Base-by-base conservation (phyloP, 2,888 invertebrate genomes). In the Drosophila emarginata region DNA sequence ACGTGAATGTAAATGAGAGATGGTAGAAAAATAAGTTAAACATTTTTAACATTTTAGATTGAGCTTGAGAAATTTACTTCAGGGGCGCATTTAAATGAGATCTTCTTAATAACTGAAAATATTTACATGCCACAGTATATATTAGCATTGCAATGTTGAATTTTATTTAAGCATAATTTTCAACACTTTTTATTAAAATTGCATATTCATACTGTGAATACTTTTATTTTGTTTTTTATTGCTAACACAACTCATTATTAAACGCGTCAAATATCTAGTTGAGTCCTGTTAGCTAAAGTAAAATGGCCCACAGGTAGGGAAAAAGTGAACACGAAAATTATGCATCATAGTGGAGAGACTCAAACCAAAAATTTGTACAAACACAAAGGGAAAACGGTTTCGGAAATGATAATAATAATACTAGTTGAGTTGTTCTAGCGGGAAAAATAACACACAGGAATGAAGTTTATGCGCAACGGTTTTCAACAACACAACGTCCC, bases 31-130 rank as follows among this genome's bases (percentile, higher is more conserved):
- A 40, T 15, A 59, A 51, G 40, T 21, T 32, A 37, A 23, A 53
- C 65, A 70, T 45, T 45, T 70, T 63, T 64, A 9, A 66, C 78
- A 72, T 69, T 72, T 66, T 61, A 67, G 67, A 58, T 59, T 72
- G 65, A 68, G 62, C 62, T 57, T 61, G 67, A 72, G 74, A 67
- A 70, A 70, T 68, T 52, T 62, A 54, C 60, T 26, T 57, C 40
- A 60, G 54, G 28, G 59, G 18, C 50, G 57, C 72, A 75, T 72
- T 79, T 70, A 70, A 79, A 74, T 76, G 61, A 60, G 56, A 59
- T 74, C 64, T 56, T 59, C 64, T 74, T 70, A 76, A 80, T 72
- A 76, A 65, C 76, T 36, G 28, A 50, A 53, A 23, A 36, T 45
- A 45, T 45, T 45, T 45, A 45, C 45, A 21, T 21, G 45, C 18